Percentiles rank a stretch among this genome's conserved stretches.
These are phyloP conservation scores for Phaenicophaeus curvirostris DNA, from an alignment of 2,797 vertebrate species.

Conservation along the genomic window DNA sequence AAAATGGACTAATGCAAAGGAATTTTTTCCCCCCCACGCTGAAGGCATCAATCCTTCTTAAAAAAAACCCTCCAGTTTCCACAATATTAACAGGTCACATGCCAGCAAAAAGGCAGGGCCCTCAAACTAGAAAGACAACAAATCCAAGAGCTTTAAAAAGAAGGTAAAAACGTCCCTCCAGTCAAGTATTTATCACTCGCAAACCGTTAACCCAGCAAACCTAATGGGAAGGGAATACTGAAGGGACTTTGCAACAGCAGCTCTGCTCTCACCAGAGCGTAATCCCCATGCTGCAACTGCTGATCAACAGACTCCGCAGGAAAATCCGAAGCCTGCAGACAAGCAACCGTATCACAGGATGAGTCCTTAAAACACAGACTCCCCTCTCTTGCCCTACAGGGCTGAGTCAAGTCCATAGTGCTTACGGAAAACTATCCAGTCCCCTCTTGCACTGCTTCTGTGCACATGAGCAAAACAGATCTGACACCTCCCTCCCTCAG, in stretches of 20 bases:
- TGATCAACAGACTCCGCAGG: not conserved
- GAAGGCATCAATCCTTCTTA: slow-evolving; percentile 34
- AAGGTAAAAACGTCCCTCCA: not conserved
- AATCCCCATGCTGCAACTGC: not conserved
- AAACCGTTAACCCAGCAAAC: not conserved
- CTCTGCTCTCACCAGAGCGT: not conserved
- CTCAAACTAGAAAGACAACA: slow-evolving; percentile 4
- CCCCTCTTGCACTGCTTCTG: not conserved
- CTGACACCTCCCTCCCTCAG: not conserved
- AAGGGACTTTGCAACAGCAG: not conserved
- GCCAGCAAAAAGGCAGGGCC: not conserved
- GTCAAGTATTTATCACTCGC: not conserved
- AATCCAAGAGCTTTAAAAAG: slow-evolving; percentile 11
- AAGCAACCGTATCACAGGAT: not conserved
- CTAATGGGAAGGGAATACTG: not conserved
- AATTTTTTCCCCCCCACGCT: not conserved
- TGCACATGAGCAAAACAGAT: rapidly evolving
- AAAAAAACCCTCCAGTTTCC: slow-evolving; percentile 9
- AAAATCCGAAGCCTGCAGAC: not conserved
- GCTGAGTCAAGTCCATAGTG: not conserved
- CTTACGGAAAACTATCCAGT: not conserved
- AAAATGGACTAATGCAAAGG: slow-evolving; percentile 82
- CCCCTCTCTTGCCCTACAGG: not conserved
- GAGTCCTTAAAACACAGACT: not conserved
- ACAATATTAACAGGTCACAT: slow-evolving; percentile 54